Conservation (phyloP, 2,888 invertebrate species). For the Drosophila fungiperda region DNA sequence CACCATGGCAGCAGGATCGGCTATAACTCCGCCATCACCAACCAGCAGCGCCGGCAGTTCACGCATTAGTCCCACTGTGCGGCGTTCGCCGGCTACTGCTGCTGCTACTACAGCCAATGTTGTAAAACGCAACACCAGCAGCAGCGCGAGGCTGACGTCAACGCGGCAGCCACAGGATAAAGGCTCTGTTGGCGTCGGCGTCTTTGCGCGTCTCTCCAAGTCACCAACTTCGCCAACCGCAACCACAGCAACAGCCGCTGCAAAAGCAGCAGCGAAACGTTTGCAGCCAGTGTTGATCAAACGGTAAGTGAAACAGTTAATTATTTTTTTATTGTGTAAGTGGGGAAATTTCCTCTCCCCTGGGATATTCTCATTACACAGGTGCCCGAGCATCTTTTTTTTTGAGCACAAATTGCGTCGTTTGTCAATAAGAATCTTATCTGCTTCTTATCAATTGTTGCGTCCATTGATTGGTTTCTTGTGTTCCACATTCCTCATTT, state of each 20-base stretch:
- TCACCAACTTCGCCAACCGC: conserved; percentile 58
- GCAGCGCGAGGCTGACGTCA: conserved; percentile 37
- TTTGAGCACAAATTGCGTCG: not conserved
- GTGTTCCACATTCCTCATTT: conserved; percentile 43
- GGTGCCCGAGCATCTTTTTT: not conserved
- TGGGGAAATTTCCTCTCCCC: not conserved
- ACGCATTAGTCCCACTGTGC: conserved; percentile 60
- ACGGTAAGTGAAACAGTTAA: conserved; percentile 73
- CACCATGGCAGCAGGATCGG: conserved; percentile 35
- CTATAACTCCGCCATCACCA: not conserved
- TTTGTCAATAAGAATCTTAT: not conserved
- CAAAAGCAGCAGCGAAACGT: conserved; percentile 59
- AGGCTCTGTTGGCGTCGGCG: conserved; percentile 66
- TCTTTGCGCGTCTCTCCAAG: conserved; percentile 47
- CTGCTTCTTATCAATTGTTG: conserved; percentile 39
- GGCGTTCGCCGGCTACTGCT: conserved; percentile 65
- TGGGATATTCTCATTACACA: not conserved
- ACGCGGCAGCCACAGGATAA: conserved; percentile 80
- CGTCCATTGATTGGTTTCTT: conserved; percentile 55
- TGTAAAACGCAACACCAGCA: conserved; percentile 40
- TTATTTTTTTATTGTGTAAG: not conserved
- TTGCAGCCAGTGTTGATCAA: conserved; percentile 64
- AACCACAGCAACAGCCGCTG: conserved; percentile 64
- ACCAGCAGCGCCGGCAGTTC: conserved; percentile 48
- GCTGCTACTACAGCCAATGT: not conserved